phyloP scores from a whole-genome alignment of 2,113 vertebrate species.

The Bothrops jararaca region DNA sequence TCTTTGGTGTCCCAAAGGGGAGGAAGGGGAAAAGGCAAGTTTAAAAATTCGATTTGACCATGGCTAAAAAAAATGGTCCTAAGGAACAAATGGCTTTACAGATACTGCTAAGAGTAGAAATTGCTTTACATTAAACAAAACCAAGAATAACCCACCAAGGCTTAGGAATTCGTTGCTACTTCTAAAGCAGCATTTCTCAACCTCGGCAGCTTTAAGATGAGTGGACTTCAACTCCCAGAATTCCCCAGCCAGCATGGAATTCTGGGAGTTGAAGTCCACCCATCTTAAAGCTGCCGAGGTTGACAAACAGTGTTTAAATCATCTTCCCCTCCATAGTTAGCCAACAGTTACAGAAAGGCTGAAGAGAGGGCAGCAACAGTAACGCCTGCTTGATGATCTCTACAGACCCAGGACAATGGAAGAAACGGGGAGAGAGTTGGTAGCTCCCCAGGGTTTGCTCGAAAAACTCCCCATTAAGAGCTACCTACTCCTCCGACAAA shows the following conservation, averaged over 20 bases:
- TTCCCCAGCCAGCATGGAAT: not conserved
- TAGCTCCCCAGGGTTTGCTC: constrained; percentile 56
- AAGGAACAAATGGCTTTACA: constrained; percentile 55
- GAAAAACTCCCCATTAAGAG: constrained; percentile 49
- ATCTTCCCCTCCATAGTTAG: not conserved
- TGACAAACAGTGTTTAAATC: not conserved
- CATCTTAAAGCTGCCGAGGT: not conserved
- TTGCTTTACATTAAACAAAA: constrained; percentile 1
- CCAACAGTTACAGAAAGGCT: not conserved
- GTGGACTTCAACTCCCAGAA: not conserved
- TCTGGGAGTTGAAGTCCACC: not conserved
- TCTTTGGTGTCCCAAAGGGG: constrained; percentile 79
- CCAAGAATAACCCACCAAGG: not conserved
- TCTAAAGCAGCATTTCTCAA: not conserved
- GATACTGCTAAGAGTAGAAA: constrained; percentile 42
- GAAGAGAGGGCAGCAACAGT: not conserved
- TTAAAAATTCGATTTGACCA: constrained; percentile 70
- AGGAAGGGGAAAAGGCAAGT: constrained; percentile 66
- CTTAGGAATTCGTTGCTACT: not conserved
- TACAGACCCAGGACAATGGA: constrained; percentile 12
- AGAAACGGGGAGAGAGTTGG: not conserved
- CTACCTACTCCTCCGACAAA: constrained; percentile 22
- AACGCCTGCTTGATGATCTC: not conserved
- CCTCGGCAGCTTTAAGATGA: not conserved
- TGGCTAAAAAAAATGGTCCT: constrained; percentile 39